These are phyloP conservation scores for Yoshiicerus persimilis DNA, from an alignment of 1,140 invertebrate genomes.

Conservation along the genomic window DNA sequence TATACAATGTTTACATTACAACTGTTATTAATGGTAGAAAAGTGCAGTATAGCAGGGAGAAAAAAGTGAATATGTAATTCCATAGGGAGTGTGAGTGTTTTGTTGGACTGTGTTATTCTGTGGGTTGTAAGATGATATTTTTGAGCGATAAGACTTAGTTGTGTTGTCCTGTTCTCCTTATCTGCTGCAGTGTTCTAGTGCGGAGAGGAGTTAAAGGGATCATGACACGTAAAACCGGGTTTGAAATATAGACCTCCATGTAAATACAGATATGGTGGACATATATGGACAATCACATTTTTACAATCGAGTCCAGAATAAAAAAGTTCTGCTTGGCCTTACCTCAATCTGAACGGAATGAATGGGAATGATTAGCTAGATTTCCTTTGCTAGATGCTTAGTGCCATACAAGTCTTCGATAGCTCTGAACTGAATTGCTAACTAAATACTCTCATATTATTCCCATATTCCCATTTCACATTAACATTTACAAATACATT, in stretches of 20 bases:
- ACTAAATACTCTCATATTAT: background rate
- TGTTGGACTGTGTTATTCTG: background rate
- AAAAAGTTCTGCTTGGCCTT: background rate
- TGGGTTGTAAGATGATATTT: background rate
- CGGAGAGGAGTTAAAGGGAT: background rate
- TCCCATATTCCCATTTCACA: background rate
- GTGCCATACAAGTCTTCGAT: background rate
- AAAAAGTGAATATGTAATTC: too few species aligned
- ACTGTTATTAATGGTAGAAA: background rate
- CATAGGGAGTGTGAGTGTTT: background rate
- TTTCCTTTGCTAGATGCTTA: background rate
- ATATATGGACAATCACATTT: slow-evolving; percentile 11
- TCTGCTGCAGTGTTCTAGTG: background rate
- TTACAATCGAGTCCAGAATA: background rate
- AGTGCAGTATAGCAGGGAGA: background rate
- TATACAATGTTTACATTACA: background rate
- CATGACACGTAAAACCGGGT: slow-evolving; percentile 4
- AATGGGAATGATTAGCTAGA: background rate
- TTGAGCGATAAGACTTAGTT: background rate
- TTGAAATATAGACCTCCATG: slow-evolving; percentile 6
- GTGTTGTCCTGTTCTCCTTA: background rate
- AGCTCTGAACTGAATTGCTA: background rate
- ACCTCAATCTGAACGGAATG: background rate
- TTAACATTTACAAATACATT: background rate
- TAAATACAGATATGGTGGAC: background rate